Evolutionary conservation across 2,113 vertebrate species (phyloP), one percentile per base, ranked within the genome.

Genomic region (Lynx canadensis): DNA sequence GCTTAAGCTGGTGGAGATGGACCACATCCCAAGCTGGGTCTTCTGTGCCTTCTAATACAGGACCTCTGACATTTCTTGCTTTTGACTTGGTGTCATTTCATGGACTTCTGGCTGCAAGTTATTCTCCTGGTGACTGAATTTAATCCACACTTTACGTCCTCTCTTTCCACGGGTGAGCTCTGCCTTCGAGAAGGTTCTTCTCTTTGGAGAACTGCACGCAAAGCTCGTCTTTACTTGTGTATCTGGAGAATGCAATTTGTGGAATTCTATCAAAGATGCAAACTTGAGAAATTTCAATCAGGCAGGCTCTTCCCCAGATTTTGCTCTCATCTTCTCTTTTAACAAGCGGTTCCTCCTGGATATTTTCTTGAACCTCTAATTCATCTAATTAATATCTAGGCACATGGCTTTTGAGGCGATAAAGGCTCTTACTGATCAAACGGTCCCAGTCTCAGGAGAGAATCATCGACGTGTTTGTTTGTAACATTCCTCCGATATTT

Each of bases 291-390:
- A 63, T 23, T 83, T 90, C 80, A 84, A 1, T 80, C n/a, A 68
- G 84, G 3, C 14, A 41, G 1, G 50, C 5, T 92, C 27, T 92
- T 76, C 41, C 48, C n/a, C 19, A 63, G 33, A 90, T 76, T 92
- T 94, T 96, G 48, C 36, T 95, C 41, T 73, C 19, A 66, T 95
- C 31, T 95, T 27, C 1, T 71, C 14, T 91, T 93, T 60, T 27
- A 60, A 76, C 55, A 86, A 87, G 18, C 1, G 15, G 4, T 83
- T 90, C 65, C 50, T 96, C 57, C 50, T 89, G 55, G 63, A 36
- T 97, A 81, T 90, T 97, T 95, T 68, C n/a, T 79, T 80, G 13
- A 92, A 38, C n/a, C 4, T 89, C 52, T 69, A 50, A 82, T 79
- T 97, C 81, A 91, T 89, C 31, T 50, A 81, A 63, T 76, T 84